Evolutionary conservation across 2,113 vertebrate genomes (phyloP), one percentile per base, ranked within the genome.

Genomic region (Phyllostomus hastatus): DNA sequence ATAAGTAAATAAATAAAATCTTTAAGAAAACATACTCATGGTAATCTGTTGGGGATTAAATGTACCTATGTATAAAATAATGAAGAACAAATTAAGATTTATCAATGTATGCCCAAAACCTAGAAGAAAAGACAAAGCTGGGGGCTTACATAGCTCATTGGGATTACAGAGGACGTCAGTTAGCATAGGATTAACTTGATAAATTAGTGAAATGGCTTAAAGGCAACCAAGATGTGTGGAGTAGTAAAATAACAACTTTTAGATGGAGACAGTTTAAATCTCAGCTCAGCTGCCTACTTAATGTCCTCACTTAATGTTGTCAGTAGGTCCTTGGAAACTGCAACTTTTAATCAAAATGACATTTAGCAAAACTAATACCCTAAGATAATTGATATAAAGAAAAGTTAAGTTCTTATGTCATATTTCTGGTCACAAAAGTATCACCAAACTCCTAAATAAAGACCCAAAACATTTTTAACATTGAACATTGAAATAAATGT

Each of bases 101-200:
- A 61, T 41, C 80, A 80, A 76, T 54, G 80, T 48, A 33, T 73
- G n/a, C 19, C 54, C 80, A 80, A 91, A 94, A 52, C 12, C 52
- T 88, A 33, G 50, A 94, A 46, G 8, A 19, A 75, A 94, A 61
- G 41, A 76, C 10, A 81, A 73, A 54, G 38, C 81, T 82, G 78
- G 16, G 2, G n/a, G 14, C 35, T 85, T 46, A 38, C 4, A 5
- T 12, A 48, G 57, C 31, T 92, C 11, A 61, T 69, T 75, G 69
- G 66, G 12, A 14, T 92, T 67, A 64, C 24, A 75, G 76, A 67
- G 22, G 33, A 79, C 66, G 20, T 64, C 50, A 81, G 50, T 43
- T 17, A 41, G n/a, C 41, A 16, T 31, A 88, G 26, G 82, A 91
- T 88, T 90, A 69, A 78, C 70, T 59, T 46, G 57, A 69, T 54